These are phyloP conservation scores for Corvus moneduloides DNA, from an alignment of 2,113 vertebrate genomes.

Conservation along the genomic window DNA sequence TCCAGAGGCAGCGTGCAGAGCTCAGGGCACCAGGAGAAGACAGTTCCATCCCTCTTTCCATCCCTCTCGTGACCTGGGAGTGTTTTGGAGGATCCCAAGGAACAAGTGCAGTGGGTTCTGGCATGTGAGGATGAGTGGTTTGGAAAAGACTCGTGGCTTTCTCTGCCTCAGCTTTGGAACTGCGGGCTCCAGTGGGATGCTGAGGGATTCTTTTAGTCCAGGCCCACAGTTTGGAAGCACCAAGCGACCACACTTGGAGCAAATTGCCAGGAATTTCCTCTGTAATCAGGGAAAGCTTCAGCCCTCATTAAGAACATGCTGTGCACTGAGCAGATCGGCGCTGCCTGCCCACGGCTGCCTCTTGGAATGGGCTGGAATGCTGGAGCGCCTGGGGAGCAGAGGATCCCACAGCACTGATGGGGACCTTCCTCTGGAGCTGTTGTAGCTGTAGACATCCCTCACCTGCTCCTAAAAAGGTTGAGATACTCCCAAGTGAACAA, in stretches of 20 bases:
- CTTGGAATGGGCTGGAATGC: not conserved
- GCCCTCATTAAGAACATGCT: not conserved
- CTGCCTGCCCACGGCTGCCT: not conserved
- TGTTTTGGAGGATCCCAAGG: not conserved
- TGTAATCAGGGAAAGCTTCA: not conserved
- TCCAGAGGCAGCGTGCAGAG: not conserved
- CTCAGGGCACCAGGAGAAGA: not conserved
- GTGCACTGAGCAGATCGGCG: fast-evolving
- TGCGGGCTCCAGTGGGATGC: not conserved
- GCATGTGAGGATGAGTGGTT: not conserved
- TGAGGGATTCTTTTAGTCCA: not conserved
- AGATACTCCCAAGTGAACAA: not conserved
- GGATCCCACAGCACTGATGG: not conserved
- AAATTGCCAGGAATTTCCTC: not conserved
- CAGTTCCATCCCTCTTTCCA: not conserved
- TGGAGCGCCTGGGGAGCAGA: not conserved
- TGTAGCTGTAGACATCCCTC: not conserved
- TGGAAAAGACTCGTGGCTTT: not conserved
- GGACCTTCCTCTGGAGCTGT: not conserved
- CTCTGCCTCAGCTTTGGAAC: not conserved
- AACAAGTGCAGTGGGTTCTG: slow-evolving; percentile 3
- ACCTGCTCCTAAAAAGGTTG: fast-evolving
- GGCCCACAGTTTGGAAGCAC: not conserved
- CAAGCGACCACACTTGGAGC: fast-evolving
- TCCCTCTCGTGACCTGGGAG: not conserved